A percentile compares a stretch with the other conserved stretches of the same genome.
These are phyloP conservation scores for Luperina nickerlii DNA, from an alignment of 2,888 invertebrate genomes.

Conservation along the genomic window DNA sequence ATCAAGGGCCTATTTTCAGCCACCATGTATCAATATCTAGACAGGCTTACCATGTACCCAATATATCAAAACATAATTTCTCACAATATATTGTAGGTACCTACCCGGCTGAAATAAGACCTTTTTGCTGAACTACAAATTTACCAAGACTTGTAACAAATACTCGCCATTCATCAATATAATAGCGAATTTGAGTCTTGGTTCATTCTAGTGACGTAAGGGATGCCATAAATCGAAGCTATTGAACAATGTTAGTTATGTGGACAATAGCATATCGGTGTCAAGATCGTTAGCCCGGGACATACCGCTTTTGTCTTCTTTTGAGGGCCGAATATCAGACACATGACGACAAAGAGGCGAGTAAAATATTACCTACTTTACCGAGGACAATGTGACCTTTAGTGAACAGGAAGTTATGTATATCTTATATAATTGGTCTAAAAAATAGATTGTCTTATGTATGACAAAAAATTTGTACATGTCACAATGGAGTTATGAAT, in stretches of 20 bases:
- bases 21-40: slow-evolving; percentile 32
- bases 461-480: slow-evolving; percentile 28
- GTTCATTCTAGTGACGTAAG: slow-evolving; percentile 69
- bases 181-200: slow-evolving; percentile 72
- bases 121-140: slow-evolving; percentile 57
- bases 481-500: slow-evolving; percentile 38
- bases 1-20: slow-evolving; percentile 22
- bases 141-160: slow-evolving; percentile 73
- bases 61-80: slow-evolving; percentile 33
- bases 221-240: slow-evolving; percentile 74
- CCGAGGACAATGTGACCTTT: slow-evolving; percentile 50
- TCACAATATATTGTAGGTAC: slow-evolving; percentile 23
- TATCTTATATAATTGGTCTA: slow-evolving; percentile 43
- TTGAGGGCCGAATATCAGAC: slow-evolving; percentile 77
- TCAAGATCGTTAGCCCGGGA: slow-evolving; percentile 79
- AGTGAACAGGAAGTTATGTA: slow-evolving; percentile 53
- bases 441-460: slow-evolving; percentile 33
- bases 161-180: slow-evolving; percentile 77
- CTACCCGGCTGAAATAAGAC: slow-evolving; percentile 38
- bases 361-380: slow-evolving; percentile 61
- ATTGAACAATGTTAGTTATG: slow-evolving; percentile 75
- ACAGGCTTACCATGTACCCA: slow-evolving; percentile 4
- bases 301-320: slow-evolving; percentile 76
- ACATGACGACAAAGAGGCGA: slow-evolving; percentile 70
- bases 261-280: slow-evolving; percentile 81